These are phyloP conservation scores for Hypolimnas misippus DNA, from an alignment of 2,888 invertebrate species.

Conservation along the genomic window DNA sequence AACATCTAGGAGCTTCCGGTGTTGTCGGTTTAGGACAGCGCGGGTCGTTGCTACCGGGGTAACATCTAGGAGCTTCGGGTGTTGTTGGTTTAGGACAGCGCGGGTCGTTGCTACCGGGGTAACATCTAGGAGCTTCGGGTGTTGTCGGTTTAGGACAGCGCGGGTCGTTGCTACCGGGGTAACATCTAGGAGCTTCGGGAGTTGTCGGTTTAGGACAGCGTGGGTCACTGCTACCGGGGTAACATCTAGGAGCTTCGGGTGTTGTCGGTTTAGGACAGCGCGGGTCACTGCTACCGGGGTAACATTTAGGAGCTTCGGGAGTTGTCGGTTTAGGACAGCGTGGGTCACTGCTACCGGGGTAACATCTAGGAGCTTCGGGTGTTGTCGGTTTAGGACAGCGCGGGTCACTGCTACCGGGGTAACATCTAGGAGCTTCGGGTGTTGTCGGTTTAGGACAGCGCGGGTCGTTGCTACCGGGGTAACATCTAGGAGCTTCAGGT, in stretches of 20 bases:
- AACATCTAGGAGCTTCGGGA: constrained; percentile 46
- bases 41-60: constrained; percentile 52
- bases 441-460: constrained; percentile 48
- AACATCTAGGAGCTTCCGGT: constrained; percentile 49
- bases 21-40: constrained; percentile 56
- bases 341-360: constrained; percentile 58
- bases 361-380: constrained; percentile 51
- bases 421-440: constrained; percentile 46
- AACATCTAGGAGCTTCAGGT: constrained; percentile 41
- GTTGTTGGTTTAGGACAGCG: constrained; percentile 55
- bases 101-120: constrained; percentile 46
- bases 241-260: constrained; percentile 48
- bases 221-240: constrained; percentile 57
- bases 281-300: constrained; percentile 57
- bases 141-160: constrained; percentile 49
- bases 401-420: constrained; percentile 49
- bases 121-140: constrained; percentile 48
- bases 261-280: constrained; percentile 54
- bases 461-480: constrained; percentile 27
- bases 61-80: constrained; percentile 49
- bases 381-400: constrained; percentile 49
- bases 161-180: constrained; percentile 45
- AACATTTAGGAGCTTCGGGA: constrained; percentile 44
- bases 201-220: constrained; percentile 53
- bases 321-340: constrained; percentile 52